Evolutionary conservation across 2,797 vertebrate genomes (phyloP), one percentile per base, ranked within the genome.

Genomic region (Amblyopsis hoosieri): DNA sequence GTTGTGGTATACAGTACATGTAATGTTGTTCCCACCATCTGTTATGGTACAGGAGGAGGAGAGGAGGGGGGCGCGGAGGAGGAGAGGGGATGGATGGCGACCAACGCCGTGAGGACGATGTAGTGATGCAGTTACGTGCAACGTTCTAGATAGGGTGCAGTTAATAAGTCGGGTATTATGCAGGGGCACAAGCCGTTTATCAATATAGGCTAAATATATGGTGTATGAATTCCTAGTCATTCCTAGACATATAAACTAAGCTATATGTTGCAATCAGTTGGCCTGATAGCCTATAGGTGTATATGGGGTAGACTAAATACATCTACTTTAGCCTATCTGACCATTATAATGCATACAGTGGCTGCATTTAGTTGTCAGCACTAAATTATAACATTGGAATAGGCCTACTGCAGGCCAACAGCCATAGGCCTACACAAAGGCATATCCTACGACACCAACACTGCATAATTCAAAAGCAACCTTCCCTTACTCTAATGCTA

Each of bases 1-100:
- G 86, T 81, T 81, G 85, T 86, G 84, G 80, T 85, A 64, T 64
- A 83, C 76, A 84, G 73, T 80, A 82, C 85, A 89, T 87, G 88
- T 76, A 81, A 72, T 83, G 83, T 78, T 84, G 86, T 82, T 87
- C 72, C 84, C 89, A 92, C 89, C 91, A 92, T 93, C 92, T 92
- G 92, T 89, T 90, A 82, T 89, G 90, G 86, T 92, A 86, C 78
- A 76, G 89, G 62, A 77, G 66, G 0, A 54, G 52, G 19, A 47
- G 64, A 65, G 54, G 59, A 64, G 31, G 57, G 64, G 56, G 46
- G 37, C 33, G 42, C 61, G 14, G 84, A 87, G 15, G 64, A 70
- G 87, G 81, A 85, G 82, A 85, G 75, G 74, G 78, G 83, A 87
- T 83, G 60, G 87, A 85, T 74, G 87, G 86, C 66, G 84, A 84